Evolutionary conservation across 2,113 vertebrate genomes (phyloP), one percentile per base, ranked within the genome.

Genomic region (Megaceryle maxima): DNA sequence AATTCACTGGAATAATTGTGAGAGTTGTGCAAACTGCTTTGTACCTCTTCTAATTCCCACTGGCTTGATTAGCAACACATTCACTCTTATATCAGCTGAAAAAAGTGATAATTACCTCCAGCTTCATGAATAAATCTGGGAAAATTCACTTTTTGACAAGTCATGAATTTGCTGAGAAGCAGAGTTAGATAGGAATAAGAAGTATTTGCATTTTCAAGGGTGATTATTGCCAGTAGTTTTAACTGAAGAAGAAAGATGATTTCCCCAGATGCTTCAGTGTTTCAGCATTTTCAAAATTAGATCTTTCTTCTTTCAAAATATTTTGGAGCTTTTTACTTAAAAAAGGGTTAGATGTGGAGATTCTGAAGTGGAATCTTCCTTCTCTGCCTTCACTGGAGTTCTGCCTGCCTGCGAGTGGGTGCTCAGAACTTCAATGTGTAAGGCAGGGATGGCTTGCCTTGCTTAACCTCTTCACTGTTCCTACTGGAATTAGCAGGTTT

Each of bases 251-350:
- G 73, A 83, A 92, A 78, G 57, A 91, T 94, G 39, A 89, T 95
- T 95, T 97, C 95, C 84, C 89, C 91, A 97, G 93, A 84, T 96
- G 93, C 84, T 81, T 7, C 74, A 64, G 57, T 57, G 67, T 89
- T 96, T 95, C 81, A 96, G 94, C 91, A 29, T 62, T 94, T 97
- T 94, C 53, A 76, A 82, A 91, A 89, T 85, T 84, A 94, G 69
- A 93, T 95, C 68, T 74, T 70, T 80, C 83, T 68, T 76, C 25
- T 79, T 80, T 83, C 28, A 56, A 63, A 94, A 51, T 93, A 70
- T 92, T 90, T 90, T 67, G 9, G 19, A 70, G 56, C 24, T 59
- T 83, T 83, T 56, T 62, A 59, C 37, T 78, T 64, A 2, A 16
- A 28, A 78, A 56, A 51, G 25, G 13, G 24, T 56, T 69, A 4